These are phyloP conservation scores for Eupsittula cactorum DNA, from an alignment of 2,113 vertebrate species.

Conservation along the genomic window DNA sequence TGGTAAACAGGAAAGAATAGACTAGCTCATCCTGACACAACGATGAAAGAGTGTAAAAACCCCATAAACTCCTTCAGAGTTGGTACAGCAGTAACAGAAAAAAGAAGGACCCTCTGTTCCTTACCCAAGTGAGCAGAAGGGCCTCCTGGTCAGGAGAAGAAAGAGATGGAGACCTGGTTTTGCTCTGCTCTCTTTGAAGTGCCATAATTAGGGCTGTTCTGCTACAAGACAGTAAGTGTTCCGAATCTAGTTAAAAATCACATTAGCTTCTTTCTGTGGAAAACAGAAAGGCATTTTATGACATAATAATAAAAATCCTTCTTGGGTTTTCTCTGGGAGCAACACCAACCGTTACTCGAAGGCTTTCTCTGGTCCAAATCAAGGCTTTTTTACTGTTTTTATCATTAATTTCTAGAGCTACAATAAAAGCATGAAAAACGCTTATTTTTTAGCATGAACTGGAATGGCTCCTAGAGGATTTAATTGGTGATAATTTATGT, in stretches of 20 bases:
- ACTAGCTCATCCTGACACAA: not conserved
- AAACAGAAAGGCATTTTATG: not conserved
- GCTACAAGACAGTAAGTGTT: not conserved
- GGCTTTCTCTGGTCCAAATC: not conserved
- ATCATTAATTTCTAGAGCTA: not conserved
- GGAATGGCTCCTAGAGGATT: not conserved
- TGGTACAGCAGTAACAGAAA: not conserved
- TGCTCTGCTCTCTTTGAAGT: not conserved
- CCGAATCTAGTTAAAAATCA: not conserved
- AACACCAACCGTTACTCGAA: not conserved
- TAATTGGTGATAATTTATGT: conserved; percentile 6
- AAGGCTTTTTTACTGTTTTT: not conserved
- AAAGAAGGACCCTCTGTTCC: not conserved
- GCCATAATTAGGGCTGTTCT: not conserved
- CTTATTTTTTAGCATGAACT: not conserved
- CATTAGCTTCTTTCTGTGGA: not conserved
- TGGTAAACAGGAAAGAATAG: not conserved
- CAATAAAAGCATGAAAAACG: not conserved
- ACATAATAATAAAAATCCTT: not conserved
- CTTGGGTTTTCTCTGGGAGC: not conserved
- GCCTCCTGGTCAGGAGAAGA: not conserved
- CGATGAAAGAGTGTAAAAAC: not conserved
- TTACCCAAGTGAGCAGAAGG: not conserved
- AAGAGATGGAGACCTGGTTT: not conserved
- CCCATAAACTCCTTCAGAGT: not conserved